Base-by-base conservation (phyloP, 2,888 invertebrate species). In the Calameuta filiformis region DNA sequence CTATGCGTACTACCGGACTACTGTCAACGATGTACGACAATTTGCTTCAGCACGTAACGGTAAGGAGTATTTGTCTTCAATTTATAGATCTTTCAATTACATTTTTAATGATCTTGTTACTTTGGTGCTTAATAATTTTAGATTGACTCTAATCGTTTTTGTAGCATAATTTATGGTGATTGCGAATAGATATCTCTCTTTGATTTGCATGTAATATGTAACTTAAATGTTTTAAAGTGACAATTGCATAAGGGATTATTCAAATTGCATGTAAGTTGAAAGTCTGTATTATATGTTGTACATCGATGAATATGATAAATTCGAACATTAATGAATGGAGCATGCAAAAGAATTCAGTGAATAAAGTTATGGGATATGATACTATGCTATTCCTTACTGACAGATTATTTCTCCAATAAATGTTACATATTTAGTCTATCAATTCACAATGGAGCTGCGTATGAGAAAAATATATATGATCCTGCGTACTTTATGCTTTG, bases 1-100 rank as follows among this genome's bases (percentile, higher is more conserved):
- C 75, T 90, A 90, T 77, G 88, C 89, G 4, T 91, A 90, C 79
- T 90, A 90, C 79, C 88, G 89, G 68, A 89, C 89, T 15, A 87
- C 89, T 11, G 80, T 85, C 79, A 86, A 85, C 76, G 88, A 90
- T 35, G 79, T 87, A 35, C 85, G 79, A 73, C 89, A 88, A 56
- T 85, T 83, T n/a, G 79, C 82, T 23, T 77, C 83, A 35, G 81
- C 84, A 40, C 83, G 84, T 73, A 87, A 81, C 73, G 78, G 77
- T 79, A 85, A 90, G 90, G 73, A 90, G 90, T 87, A 33, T 30
- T 33, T 30, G 23, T 56, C 23, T 56, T 23, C 40, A 56, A 2
- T 56, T 23, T 56, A 56, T 23, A 56, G 23, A 56, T 56, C 40
- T 56, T 56, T 56, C 23, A 2, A 56, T 56, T 56, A 6, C 23